Percentiles rank a stretch among this genome's conserved stretches.
Evolutionary conservation across 2,113 vertebrate genomes (phyloP).

Genomic region (Amia ocellicauda): DNA sequence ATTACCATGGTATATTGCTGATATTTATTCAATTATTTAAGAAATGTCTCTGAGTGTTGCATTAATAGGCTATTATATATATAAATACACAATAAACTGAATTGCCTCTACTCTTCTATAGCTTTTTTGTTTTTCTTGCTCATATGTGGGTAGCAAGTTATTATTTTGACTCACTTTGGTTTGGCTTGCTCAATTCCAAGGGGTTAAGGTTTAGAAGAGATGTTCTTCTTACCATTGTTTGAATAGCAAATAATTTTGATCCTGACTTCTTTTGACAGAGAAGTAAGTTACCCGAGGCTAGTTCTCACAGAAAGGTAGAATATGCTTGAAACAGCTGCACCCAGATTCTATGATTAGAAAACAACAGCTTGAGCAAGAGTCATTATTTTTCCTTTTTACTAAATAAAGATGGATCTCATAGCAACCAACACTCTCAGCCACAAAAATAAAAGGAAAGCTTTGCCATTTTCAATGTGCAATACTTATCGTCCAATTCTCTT

Average conservation of each 20-base stretch:
- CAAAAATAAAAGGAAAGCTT: too few species aligned
- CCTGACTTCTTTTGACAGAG: background rate
- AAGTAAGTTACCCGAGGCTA: background rate
- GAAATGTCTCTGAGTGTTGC: background rate
- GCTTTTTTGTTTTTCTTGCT: background rate
- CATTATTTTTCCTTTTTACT: too few species aligned
- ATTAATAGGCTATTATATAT: background rate
- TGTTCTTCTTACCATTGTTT: background rate
- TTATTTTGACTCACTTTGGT: constrained; percentile 4
- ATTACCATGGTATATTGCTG: constrained; percentile 14
- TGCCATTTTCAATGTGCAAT: too few species aligned
- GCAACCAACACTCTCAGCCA: too few species aligned
- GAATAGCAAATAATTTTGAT: constrained; percentile 1
- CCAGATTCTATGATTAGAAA: background rate
- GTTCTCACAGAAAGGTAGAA: background rate
- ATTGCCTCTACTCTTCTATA: background rate
- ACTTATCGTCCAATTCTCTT: too few species aligned
- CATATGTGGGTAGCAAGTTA: background rate
- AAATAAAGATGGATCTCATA: too few species aligned
- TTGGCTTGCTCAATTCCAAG: background rate
- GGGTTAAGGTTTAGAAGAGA: constrained; percentile 12
- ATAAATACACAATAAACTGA: background rate
- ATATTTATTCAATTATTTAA: background rate
- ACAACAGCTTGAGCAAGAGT: background rate
- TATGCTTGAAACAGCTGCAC: background rate